Percentiles rank a stretch among this genome's conserved stretches.
These are phyloP conservation scores for Syngnathus typhle DNA, from an alignment of 2,113 vertebrate genomes.

Conservation along the genomic window DNA sequence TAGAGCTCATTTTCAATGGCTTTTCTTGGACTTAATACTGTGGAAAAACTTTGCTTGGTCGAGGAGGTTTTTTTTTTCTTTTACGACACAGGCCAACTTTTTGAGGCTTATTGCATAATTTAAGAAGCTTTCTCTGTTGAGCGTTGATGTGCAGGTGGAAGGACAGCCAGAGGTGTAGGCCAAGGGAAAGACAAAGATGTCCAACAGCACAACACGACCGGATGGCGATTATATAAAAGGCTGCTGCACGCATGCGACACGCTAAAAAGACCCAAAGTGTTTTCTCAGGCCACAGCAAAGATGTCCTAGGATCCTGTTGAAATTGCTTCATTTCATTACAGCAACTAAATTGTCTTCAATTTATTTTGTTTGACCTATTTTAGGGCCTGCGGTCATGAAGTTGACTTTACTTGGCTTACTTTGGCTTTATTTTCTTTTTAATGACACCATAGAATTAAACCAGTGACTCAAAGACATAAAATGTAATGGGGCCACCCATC, in stretches of 20 bases:
- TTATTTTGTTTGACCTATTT: neutral
- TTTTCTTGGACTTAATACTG: neutral
- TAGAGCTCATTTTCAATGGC: neutral
- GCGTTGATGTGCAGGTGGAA: conserved; percentile 3
- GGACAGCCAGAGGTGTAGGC: conserved; percentile 3
- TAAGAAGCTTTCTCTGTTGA: neutral
- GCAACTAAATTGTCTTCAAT: neutral
- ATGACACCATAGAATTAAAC: neutral
- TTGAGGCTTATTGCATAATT: neutral
- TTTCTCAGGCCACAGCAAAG: neutral
- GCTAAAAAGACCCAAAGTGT: neutral
- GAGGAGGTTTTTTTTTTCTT: conserved; percentile 2
- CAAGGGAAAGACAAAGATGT: conserved; percentile 1
- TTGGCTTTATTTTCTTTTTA: neutral
- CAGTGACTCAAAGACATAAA: neutral
- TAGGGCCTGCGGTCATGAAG: neutral
- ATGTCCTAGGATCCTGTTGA: neutral
- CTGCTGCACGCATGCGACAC: neutral
- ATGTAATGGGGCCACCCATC: neutral
- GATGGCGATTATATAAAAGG: conserved; percentile 1
- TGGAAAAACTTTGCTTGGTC: neutral
- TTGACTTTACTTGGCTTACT: neutral
- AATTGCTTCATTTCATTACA: neutral
- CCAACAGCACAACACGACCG: neutral
- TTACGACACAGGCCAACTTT: neutral